These are phyloP conservation scores for Oryctes rhinoceros DNA, from an alignment of 1,140 invertebrate genomes.

Conservation along the genomic window DNA sequence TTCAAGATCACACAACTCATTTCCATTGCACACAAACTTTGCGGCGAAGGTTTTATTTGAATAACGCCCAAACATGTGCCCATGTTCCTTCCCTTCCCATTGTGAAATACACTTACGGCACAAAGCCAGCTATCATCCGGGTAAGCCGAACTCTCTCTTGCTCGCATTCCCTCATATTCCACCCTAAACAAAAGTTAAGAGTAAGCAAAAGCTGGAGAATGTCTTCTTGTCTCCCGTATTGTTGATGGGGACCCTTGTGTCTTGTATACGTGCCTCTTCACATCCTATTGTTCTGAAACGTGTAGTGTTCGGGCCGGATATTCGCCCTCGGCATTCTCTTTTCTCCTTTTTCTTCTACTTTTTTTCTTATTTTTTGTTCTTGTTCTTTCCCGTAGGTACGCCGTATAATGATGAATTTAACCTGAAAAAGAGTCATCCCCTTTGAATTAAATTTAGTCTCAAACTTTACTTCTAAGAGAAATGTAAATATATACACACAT, in stretches of 20 bases:
- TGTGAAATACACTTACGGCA: slow-evolving; percentile 34
- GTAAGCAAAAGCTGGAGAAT: slow-evolving; percentile 32
- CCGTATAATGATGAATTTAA: slow-evolving; percentile 58
- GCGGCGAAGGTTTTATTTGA: slow-evolving; percentile 35
- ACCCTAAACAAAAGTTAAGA: slow-evolving; percentile 40
- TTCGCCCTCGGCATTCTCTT: slow-evolving; percentile 52
- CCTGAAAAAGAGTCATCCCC: slow-evolving; percentile 40
- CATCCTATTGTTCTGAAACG: slow-evolving; percentile 57
- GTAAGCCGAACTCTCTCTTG: slow-evolving; percentile 33
- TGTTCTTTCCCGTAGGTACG: slow-evolving; percentile 3
- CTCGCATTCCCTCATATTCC: slow-evolving; percentile 29
- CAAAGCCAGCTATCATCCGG: slow-evolving; percentile 36
- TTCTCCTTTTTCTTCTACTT: slow-evolving; percentile 29
- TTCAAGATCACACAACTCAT: slow-evolving; percentile 18
- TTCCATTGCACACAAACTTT: slow-evolving; percentile 30
- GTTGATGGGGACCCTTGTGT: slow-evolving; percentile 50
- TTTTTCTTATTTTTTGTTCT: slow-evolving; percentile 33
- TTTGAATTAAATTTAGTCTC: background rate
- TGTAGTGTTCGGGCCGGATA: slow-evolving; percentile 53
- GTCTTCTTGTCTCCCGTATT: slow-evolving; percentile 37
- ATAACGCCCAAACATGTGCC: slow-evolving; percentile 36
- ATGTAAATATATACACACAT: slow-evolving; percentile 10
- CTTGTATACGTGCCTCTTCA: slow-evolving; percentile 56
- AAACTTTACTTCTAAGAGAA: background rate
- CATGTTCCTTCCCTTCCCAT: slow-evolving; percentile 29